These are phyloP conservation scores for Meda fulgida DNA, from an alignment of 2,797 vertebrate species.

Conservation along the genomic window DNA sequence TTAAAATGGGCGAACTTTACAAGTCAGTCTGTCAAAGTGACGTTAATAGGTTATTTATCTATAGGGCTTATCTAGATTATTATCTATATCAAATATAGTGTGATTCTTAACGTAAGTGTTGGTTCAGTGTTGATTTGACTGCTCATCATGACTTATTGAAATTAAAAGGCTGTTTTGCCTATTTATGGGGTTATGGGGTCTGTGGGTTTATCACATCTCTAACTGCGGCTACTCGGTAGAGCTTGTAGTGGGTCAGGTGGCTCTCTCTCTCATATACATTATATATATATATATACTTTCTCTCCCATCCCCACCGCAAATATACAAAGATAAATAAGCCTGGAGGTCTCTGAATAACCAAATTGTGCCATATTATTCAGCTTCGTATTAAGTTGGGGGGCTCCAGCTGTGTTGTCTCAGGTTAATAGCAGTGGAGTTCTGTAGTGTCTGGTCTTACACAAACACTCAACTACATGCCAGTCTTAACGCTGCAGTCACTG, in stretches of 20 bases:
- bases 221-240: neutral
- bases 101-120: neutral
- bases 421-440: conserved; percentile 41
- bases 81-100: no score
- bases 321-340: neutral
- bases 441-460: conserved; percentile 11
- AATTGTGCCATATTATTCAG: conserved; percentile 51
- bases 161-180: neutral
- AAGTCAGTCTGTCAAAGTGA: neutral
- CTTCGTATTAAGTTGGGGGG: conserved; percentile 14
- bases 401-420: conserved; percentile 51
- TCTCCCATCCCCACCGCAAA: neutral
- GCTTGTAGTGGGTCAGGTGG: conserved; percentile 8
- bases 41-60: no score
- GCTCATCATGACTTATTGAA: neutral
- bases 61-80: no score
- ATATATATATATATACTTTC: neutral
- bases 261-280: neutral
- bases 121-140: neutral
- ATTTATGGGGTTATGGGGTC: no score
- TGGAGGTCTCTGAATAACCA: conserved; percentile 30
- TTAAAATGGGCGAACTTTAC: neutral
- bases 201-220: conserved; percentile 16
- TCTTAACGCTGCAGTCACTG: conserved; percentile 26
- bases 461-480: conserved; percentile 21